These are phyloP conservation scores for Gymnocephalus cernua DNA, from an alignment of 2,113 vertebrate genomes.

Conservation along the genomic window DNA sequence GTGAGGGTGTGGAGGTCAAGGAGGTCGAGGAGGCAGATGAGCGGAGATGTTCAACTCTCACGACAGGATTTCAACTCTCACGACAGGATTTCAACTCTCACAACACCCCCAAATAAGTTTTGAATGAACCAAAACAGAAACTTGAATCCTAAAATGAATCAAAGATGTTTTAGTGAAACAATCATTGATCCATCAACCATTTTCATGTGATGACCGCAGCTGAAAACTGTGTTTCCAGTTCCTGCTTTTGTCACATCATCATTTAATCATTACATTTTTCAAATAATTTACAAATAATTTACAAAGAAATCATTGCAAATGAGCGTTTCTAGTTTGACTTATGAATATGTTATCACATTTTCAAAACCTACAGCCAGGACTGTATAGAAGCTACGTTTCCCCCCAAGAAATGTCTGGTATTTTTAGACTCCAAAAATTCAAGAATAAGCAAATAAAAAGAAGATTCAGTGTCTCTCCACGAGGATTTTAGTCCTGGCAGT, in stretches of 20 bases:
- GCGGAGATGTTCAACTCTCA: not conserved
- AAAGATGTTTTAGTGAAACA: not conserved
- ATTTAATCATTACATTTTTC: not conserved
- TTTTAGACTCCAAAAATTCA: not conserved
- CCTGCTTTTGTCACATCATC: not conserved
- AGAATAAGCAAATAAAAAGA: not conserved
- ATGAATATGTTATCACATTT: not conserved
- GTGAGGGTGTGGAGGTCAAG: conserved; percentile 3
- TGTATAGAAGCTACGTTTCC: too few species aligned
- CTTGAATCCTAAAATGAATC: not conserved
- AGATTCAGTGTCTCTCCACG: not conserved
- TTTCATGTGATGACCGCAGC: not conserved
- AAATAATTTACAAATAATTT: not conserved
- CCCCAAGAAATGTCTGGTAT: not conserved
- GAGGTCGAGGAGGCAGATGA: conserved; percentile 4
- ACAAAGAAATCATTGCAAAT: not conserved
- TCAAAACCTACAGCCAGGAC: too few species aligned
- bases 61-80: not conserved
- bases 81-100: not conserved
- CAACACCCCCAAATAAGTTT: not conserved
- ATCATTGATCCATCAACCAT: too few species aligned
- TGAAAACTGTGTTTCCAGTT: not conserved
- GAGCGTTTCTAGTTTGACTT: not conserved
- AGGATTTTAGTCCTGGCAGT: not conserved
- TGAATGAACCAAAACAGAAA: not conserved